Evolutionary conservation across 2,888 invertebrate genomes (phyloP), one percentile per base, ranked within the genome.

Genomic region (Pseudeuparius sepicola): DNA sequence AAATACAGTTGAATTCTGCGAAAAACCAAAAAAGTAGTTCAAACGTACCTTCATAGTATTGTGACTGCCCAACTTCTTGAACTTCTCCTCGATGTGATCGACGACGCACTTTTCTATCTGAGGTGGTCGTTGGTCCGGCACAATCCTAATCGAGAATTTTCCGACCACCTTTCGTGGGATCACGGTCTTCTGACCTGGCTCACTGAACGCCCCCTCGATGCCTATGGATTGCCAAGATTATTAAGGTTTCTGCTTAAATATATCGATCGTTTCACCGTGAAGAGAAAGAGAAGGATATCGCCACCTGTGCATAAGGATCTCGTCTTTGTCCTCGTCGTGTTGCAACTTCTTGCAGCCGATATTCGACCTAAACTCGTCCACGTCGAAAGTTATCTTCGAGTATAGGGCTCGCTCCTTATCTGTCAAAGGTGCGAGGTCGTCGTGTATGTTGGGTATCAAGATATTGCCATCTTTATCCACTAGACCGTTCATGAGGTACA

Each of bases 91-190:
- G 31, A 97, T 53, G 59, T 88, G 79, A 31, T 75, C 71, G 23
- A 73, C 68, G 5, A 96, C 94, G 41, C 78, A 71, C 49, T 82
- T 68, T 47, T 81, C 80, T n/a, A 94, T 77, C 50, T 81, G 75
- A 3, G 75, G 75, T 0, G 93, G 92, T 33, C 75, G 73, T 70
- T 94, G 93, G 59, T 96, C 70, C 1, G 97, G 97, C n/a, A 98
- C 97, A 48, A 93, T 76, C 34, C 98, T 77, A 46, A 98, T 81
- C 0, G 96, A 96, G 66, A 98, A 98, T 64, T 98, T 98, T 13
- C 96, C 97, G 51, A 78, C 81, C 1, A 97, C 94, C 64, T 89
- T 87, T 27, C 80, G 73, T 0, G 90, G 90, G 52, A 92, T 96
- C 0, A 97, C 94, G 34, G 97, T 97, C 61, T 97, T 97, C 12